Evolutionary conservation across 2,888 invertebrate genomes (phyloP).

Genomic region (Tiliacea citrago): DNA sequence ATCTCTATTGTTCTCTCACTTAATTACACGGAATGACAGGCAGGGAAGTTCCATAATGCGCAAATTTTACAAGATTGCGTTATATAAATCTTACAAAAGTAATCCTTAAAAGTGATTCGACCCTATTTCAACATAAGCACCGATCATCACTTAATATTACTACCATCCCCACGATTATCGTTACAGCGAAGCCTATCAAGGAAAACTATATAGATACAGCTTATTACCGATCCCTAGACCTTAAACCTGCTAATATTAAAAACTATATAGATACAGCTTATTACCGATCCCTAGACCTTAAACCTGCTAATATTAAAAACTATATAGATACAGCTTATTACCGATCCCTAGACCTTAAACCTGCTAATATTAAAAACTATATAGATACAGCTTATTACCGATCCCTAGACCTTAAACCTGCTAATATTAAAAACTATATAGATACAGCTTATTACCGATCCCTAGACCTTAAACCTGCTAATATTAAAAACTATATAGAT

Average conservation of each 20-base stretch:
- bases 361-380: not conserved
- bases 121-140: conserved; percentile 19
- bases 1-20: not conserved
- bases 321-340: conserved; percentile 30
- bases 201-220: not conserved
- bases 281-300: conserved; percentile 20
- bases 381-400: conserved; percentile 31
- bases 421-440: not conserved
- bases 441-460: conserved; percentile 32
- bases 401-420: not conserved
- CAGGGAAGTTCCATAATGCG: not conserved
- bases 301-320: not conserved
- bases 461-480: not conserved
- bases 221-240: conserved; percentile 31
- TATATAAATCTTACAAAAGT: not conserved
- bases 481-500: conserved; percentile 1
- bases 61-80: conserved; percentile 2
- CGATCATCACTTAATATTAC: conserved; percentile 28
- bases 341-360: not conserved
- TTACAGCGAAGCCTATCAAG: conserved; percentile 31
- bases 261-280: conserved; percentile 14
- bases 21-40: not conserved
- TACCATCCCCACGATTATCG: conserved; percentile 15
- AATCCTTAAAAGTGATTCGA: conserved; percentile 21
- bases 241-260: not conserved